phyloP scores from a whole-genome alignment of 1,140 invertebrate species.

The Zaprionus capensis region DNA sequence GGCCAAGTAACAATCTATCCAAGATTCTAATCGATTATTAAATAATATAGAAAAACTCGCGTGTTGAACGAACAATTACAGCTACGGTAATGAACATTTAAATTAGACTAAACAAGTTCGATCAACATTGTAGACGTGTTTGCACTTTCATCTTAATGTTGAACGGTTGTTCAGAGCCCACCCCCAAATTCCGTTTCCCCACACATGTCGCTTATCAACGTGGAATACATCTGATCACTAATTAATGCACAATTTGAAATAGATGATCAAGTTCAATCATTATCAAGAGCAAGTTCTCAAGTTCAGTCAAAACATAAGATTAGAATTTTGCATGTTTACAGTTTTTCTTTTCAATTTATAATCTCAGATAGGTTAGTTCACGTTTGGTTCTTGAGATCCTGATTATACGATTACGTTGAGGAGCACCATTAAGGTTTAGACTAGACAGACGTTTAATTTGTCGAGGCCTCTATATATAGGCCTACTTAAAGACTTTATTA shows the following conservation, averaged over 20 bases:
- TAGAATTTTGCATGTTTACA: neutral
- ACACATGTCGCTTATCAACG: neutral
- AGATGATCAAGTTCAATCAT: neutral
- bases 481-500: neutral
- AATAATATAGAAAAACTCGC: neutral
- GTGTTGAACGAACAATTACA: neutral
- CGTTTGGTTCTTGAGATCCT: neutral
- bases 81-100: neutral
- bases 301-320: neutral
- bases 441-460: neutral
- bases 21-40: neutral
- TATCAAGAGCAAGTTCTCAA: neutral
- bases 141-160: no score
- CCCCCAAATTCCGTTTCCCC: no score
- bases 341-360: neutral
- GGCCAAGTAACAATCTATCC: neutral
- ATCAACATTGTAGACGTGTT: no score
- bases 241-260: neutral
- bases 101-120: neutral
- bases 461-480: neutral
- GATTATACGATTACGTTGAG: neutral
- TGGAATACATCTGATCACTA: neutral
- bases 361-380: neutral
- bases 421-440: neutral
- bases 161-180: no score